Base-by-base conservation (phyloP, 2,797 vertebrate genomes). In the Rhincodon typus region DNA sequence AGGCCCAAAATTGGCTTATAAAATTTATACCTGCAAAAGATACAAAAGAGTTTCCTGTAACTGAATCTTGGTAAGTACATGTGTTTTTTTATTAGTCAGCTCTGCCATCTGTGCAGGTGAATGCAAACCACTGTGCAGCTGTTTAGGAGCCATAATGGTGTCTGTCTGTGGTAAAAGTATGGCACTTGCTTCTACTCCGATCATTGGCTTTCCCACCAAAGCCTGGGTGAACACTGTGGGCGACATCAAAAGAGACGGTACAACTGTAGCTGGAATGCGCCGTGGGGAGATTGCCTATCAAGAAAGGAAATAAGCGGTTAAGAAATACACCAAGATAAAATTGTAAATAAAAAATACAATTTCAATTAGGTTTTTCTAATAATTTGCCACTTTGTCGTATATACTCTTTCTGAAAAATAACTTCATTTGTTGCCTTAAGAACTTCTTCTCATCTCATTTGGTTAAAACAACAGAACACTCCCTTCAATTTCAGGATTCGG, bases 41-140 rank as follows among this genome's bases (percentile, higher is more conserved):
- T 98, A 97, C 8, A 99, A 97, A 57, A 99, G 97, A 0, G 98
- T 97, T 96, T 98, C 98, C 97, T 99, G 98, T 34, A 99, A 98
- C 97, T 99, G 99, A 94, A 96, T 96, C 97, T 97, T 98, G 3
- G 97, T 98, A 95, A 99, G 97, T 0, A 97, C 96, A 96, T 96
- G 95, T 96, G 96, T 57, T n/a, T n/a, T 50, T 67, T 38, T 79
- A 23, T 2, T 0, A 96, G 1, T 0, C 53, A 97, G 70, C 96
- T 98, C 98, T 0, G 97, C 96, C 69, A 96, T 95, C 67, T 96
- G 96, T 96, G 97, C 95, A 1, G 97, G 96, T 96, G 97, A 96
- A 95, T 53, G 94, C 42, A 95, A 46, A 95, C 70, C 53, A 72
- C 70, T 53, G 4, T 77, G 42, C 0, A 97, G 96, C 53, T 97